A percentile compares a stretch with the other conserved stretches of the same genome.
Evolutionary conservation across 2,888 invertebrate genomes (phyloP).

Genomic region (Brachyptera risi): DNA sequence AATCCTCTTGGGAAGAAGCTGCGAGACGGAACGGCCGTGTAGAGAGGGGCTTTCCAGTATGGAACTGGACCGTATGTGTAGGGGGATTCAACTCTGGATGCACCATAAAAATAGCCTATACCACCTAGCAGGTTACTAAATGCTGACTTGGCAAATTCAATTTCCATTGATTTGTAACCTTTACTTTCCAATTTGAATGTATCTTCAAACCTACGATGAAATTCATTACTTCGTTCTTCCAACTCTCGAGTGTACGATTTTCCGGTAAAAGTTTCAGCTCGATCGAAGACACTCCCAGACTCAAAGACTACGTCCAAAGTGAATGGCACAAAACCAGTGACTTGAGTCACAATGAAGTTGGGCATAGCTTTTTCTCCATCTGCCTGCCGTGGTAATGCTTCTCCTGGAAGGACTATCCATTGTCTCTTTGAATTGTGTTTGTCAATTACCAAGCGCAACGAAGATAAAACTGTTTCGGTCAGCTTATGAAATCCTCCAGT

Average conservation of each 20-base stretch:
- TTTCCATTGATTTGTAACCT: slow-evolving; percentile 49
- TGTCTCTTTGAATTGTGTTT: slow-evolving; percentile 48
- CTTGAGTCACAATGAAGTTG: slow-evolving; percentile 74
- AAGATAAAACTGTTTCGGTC: slow-evolving; percentile 69
- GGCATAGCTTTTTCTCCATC: slow-evolving; percentile 46
- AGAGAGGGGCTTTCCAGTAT: slow-evolving; percentile 91
- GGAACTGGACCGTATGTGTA: slow-evolving; percentile 81
- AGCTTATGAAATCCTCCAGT: slow-evolving; percentile 65
- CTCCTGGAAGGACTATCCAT: slow-evolving; percentile 59
- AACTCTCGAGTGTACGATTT: slow-evolving; percentile 63
- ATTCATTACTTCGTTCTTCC: slow-evolving; percentile 55
- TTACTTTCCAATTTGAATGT: slow-evolving; percentile 71
- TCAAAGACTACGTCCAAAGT: slow-evolving; percentile 80
- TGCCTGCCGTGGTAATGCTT: slow-evolving; percentile 47
- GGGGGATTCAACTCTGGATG: slow-evolving; percentile 75
- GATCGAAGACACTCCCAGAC: slow-evolving; percentile 61
- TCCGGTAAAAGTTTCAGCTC: slow-evolving; percentile 55
- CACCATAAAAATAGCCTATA: slow-evolving; percentile 95
- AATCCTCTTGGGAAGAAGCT: slow-evolving; percentile 98
- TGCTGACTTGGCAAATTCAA: slow-evolving; percentile 75
- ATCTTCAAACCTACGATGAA: slow-evolving; percentile 75
- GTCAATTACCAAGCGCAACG: slow-evolving; percentile 59
- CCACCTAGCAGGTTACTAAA: slow-evolving; percentile 94
- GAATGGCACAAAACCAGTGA: slow-evolving; percentile 74
- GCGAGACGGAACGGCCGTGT: slow-evolving; percentile 88